These are phyloP conservation scores for Pollimyrus isidori DNA, from an alignment of 2,113 vertebrate genomes.

Conservation along the genomic window DNA sequence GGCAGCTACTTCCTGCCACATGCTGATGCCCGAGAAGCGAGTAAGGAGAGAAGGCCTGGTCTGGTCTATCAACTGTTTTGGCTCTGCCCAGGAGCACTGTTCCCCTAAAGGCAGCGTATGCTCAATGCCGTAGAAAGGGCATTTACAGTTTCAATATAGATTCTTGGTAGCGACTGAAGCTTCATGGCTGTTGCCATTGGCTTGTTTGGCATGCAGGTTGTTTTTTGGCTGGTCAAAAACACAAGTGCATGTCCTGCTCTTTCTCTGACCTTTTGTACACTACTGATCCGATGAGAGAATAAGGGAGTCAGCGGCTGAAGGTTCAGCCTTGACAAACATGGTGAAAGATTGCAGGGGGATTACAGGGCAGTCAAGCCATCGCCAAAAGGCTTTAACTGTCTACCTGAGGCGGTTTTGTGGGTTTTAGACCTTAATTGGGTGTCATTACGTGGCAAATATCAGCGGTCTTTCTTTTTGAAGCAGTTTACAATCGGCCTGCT, in stretches of 20 bases:
- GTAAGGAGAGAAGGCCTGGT: background rate
- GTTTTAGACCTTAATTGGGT: constrained; percentile 43
- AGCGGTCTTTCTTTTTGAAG: constrained; percentile 34
- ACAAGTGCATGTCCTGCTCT: background rate
- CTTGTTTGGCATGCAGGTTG: background rate
- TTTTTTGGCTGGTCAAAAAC: background rate
- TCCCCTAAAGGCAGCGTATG: background rate
- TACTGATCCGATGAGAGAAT: background rate
- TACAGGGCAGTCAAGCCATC: constrained; percentile 37
- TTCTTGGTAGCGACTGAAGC: constrained; percentile 21
- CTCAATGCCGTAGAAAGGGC: constrained; percentile 24
- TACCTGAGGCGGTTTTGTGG: constrained; percentile 42
- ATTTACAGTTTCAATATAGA: constrained; percentile 28
- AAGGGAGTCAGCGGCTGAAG: background rate
- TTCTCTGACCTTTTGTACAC: background rate
- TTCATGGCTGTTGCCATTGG: constrained; percentile 6
- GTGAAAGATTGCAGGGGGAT: background rate
- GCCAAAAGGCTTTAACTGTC: constrained; percentile 30
- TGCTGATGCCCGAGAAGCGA: background rate
- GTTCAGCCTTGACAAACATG: background rate
- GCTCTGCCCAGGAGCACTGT: constrained; percentile 4
- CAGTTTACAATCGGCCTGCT: constrained; percentile 35
- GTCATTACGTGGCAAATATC: constrained; percentile 40
- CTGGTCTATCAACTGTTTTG: constrained; percentile 25
- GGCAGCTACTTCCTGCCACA: background rate